phyloP scores from a whole-genome alignment of 2,797 vertebrate species.

The Eulemur albifrons region DNA sequence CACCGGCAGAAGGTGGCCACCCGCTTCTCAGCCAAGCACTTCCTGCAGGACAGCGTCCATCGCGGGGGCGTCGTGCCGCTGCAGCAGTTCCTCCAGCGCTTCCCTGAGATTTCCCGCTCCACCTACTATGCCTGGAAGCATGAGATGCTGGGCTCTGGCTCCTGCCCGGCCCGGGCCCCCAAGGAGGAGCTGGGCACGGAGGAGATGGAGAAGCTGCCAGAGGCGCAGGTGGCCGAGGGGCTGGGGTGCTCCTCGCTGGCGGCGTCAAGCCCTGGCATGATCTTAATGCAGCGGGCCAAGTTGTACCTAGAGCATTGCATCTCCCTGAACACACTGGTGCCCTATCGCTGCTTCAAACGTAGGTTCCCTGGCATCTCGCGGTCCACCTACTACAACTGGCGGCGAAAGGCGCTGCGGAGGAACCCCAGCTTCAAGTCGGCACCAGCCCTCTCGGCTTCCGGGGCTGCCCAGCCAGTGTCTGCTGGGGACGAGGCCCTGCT shows the following conservation, averaged over 20 bases:
- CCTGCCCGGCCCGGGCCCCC: constrained; percentile 81
- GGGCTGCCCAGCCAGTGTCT: constrained; percentile 68
- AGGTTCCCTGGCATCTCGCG: constrained; percentile 95
- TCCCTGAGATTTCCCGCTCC: constrained; percentile 95
- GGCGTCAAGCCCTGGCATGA: constrained; percentile 61
- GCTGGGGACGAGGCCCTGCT: constrained; percentile 44
- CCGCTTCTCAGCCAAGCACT: constrained; percentile 96
- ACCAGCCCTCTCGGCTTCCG: neutral
- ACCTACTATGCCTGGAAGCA: constrained; percentile 98
- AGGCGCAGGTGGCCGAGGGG: constrained; percentile 54
- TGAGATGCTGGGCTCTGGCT: constrained; percentile 87
- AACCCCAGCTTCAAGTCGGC: constrained; percentile 82
- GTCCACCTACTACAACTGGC: constrained; percentile 98
- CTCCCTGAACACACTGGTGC: constrained; percentile 91
- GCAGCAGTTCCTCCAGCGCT: constrained; percentile 93
- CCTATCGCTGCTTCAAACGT: constrained; percentile 94
- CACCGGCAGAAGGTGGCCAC: constrained; percentile 92
- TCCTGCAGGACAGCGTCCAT: constrained; percentile 92
- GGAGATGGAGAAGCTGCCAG: constrained; percentile 80
- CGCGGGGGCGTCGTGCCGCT: constrained; percentile 91
- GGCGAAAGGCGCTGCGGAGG: constrained; percentile 92
- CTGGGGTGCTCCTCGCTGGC: constrained; percentile 50
- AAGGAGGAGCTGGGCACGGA: constrained; percentile 70
- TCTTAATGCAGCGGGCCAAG: constrained; percentile 95
- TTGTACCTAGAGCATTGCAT: constrained; percentile 93